Conservation (phyloP, 2,113 vertebrate species). For the Pygoscelis antarcticus region DNA sequence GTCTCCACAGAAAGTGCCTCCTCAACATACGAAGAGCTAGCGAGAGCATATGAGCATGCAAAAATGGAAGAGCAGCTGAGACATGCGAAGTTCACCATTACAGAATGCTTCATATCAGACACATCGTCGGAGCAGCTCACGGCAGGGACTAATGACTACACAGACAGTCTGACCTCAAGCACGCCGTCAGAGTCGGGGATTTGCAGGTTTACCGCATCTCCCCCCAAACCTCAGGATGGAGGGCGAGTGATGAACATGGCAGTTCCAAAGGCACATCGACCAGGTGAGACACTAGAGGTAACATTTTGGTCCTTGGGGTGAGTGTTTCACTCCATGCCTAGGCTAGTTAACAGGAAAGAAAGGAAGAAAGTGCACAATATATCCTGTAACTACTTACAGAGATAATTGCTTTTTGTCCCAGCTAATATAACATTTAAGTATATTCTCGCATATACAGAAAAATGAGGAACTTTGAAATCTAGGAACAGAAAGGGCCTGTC, state of each 20-base stretch:
- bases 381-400: neutral
- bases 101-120: conserved; percentile 99
- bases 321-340: neutral
- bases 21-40: conserved; percentile 97
- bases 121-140: conserved; percentile 98
- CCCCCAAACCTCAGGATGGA: conserved; percentile 97
- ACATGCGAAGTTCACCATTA: conserved; percentile 99
- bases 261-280: conserved; percentile 96
- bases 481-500: neutral
- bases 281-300: conserved; percentile 82
- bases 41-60: conserved; percentile 95
- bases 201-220: conserved; percentile 97
- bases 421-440: neutral
- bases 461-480: neutral
- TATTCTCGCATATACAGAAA: neutral
- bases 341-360: neutral
- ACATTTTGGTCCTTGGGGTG: accelerated
- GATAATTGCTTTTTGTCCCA: neutral
- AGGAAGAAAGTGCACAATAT: neutral
- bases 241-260: conserved; percentile 96
- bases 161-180: conserved; percentile 97
- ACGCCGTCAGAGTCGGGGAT: conserved; percentile 98
- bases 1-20: conserved; percentile 99
- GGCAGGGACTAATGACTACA: conserved; percentile 98
- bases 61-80: conserved; percentile 99